A percentile compares a stretch with the other conserved stretches of the same genome.
Conservation (phyloP, 2,888 invertebrate species). For the Apodemia duryi region DNA sequence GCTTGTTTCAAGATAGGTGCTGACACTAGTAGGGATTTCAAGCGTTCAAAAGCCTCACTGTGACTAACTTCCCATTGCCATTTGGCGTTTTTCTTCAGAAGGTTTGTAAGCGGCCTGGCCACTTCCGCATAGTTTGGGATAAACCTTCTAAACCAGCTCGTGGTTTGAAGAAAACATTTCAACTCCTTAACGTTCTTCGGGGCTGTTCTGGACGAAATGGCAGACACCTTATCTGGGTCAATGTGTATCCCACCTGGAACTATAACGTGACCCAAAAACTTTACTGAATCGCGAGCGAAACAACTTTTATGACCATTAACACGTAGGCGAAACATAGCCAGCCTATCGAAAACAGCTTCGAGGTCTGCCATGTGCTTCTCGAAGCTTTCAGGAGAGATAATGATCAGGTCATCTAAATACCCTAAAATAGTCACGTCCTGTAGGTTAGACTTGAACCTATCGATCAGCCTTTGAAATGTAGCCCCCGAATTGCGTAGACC, state of each 20-base stretch:
- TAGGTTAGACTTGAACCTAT: conserved; percentile 30
- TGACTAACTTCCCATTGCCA: conserved; percentile 27
- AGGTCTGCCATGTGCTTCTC: conserved; percentile 37
- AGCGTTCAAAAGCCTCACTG: background rate
- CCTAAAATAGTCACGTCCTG: conserved; percentile 21
- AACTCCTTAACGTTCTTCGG: conserved; percentile 33
- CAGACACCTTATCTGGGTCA: conserved; percentile 38
- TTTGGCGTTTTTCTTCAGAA: conserved; percentile 32
- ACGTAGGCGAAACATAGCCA: conserved; percentile 32
- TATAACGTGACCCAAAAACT: conserved; percentile 40
- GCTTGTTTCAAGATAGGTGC: conserved; percentile 27
- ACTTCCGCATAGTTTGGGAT: conserved; percentile 32
- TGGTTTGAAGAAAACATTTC: conserved; percentile 24
- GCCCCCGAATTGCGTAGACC: conserved; percentile 32
- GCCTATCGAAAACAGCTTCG: conserved; percentile 32
- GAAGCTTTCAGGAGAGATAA: conserved; percentile 35
- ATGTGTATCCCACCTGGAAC: conserved; percentile 34
- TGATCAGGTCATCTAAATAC: conserved; percentile 36
- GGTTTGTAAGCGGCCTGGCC: conserved; percentile 29
- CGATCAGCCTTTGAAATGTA: conserved; percentile 35
- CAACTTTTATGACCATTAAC: conserved; percentile 38
- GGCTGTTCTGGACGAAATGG: conserved; percentile 31
- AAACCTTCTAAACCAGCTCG: conserved; percentile 35
- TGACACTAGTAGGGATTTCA: background rate
- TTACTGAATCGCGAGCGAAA: conserved; percentile 34